phyloP scores from a whole-genome alignment of 2,888 invertebrate species.

The Hirtodrosophila confusa region DNA sequence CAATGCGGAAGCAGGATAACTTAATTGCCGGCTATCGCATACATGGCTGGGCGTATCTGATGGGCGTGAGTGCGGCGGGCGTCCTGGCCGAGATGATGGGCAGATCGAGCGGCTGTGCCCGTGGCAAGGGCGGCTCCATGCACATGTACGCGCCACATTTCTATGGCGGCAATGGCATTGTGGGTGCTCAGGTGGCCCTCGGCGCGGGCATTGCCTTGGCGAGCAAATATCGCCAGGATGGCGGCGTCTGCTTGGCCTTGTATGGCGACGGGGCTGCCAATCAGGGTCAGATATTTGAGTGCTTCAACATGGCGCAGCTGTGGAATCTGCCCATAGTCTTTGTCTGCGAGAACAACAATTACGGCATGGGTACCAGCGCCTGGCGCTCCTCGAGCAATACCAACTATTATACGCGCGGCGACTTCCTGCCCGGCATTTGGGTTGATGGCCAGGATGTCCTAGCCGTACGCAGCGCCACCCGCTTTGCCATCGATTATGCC shows the following conservation, averaged over 20 bases:
- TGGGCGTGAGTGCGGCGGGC: constrained; percentile 91
- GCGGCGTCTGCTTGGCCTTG: constrained; percentile 93
- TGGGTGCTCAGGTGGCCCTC: constrained; percentile 98
- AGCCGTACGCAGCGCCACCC: constrained; percentile 93
- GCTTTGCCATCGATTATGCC: constrained; percentile 91
- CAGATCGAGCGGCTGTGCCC: constrained; percentile 91
- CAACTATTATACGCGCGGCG: constrained; percentile 96
- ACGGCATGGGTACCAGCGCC: constrained; percentile 97
- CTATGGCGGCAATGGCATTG: constrained; percentile 98
- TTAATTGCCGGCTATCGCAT: constrained; percentile 98
- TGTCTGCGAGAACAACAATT: constrained; percentile 99
- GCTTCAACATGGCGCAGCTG: constrained; percentile 96
- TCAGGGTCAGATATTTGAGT: constrained; percentile 96
- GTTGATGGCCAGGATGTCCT: constrained; percentile 99
- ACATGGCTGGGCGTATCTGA: constrained; percentile 97
- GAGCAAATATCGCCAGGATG: constrained; percentile 92
- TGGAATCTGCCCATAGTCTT: constrained; percentile 97
- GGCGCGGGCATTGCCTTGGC: constrained; percentile 97
- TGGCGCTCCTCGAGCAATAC: constrained; percentile 94
- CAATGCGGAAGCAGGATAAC: constrained; percentile 91
- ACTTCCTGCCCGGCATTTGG: constrained; percentile 97
- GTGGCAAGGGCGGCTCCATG: constrained; percentile 99
- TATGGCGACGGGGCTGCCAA: constrained; percentile 97
- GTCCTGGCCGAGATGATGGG: constrained; percentile 96
- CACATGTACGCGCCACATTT: constrained; percentile 97